Evolutionary conservation across 2,888 invertebrate species (phyloP).

Genomic region (Luffia ferchaultella): DNA sequence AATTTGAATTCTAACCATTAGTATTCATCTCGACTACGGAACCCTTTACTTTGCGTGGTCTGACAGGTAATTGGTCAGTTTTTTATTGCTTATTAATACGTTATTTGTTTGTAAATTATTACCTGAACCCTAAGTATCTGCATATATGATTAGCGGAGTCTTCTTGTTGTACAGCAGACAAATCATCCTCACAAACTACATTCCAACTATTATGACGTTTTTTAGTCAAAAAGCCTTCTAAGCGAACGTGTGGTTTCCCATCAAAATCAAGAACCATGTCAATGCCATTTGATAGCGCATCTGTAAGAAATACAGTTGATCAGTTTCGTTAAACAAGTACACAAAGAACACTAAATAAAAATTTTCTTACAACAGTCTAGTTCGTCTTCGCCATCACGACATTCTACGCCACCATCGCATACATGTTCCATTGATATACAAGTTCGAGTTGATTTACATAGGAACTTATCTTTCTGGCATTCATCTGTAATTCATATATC

Average conservation of each 20-base stretch:
- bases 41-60: too few species aligned
- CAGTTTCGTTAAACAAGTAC: background rate
- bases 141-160: slow-evolving; percentile 68
- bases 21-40: too few species aligned
- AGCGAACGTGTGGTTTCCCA: slow-evolving; percentile 64
- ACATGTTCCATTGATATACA: slow-evolving; percentile 69
- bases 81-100: too few species aligned
- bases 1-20: too few species aligned
- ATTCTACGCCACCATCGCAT: slow-evolving; percentile 74
- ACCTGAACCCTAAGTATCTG: slow-evolving; percentile 73
- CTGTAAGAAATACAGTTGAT: slow-evolving; percentile 34
- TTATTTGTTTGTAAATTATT: too few species aligned
- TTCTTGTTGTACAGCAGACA: slow-evolving; percentile 44
- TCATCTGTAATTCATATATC: slow-evolving; percentile 43
- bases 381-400: slow-evolving; percentile 79
- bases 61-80: too few species aligned
- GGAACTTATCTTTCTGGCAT: slow-evolving; percentile 63
- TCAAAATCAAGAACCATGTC: slow-evolving; percentile 67
- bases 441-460: slow-evolving; percentile 69
- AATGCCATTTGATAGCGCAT: slow-evolving; percentile 72
- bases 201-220: slow-evolving; percentile 71
- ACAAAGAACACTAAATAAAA: background rate
- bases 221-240: slow-evolving; percentile 70
- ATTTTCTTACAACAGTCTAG: slow-evolving; percentile 75
- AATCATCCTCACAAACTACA: slow-evolving; percentile 66